phyloP scores from a whole-genome alignment of 2,113 vertebrate species.

The Engraulis encrasicolus region DNA sequence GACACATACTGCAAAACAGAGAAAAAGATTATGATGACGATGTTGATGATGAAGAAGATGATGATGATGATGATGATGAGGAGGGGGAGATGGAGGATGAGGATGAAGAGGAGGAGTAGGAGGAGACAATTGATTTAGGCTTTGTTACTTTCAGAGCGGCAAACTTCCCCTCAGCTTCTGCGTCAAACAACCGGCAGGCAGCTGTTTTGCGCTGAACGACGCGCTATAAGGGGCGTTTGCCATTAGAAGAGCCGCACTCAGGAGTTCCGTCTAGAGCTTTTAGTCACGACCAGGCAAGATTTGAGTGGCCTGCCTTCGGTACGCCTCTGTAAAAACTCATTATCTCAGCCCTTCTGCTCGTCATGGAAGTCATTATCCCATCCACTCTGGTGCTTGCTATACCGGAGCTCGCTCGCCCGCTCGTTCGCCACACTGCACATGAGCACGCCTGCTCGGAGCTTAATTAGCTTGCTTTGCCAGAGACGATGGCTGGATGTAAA shows the following conservation, averaged over 20 bases:
- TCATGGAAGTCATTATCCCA: conserved; percentile 79
- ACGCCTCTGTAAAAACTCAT: conserved; percentile 78
- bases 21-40: no score
- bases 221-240: not conserved
- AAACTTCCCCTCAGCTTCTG: not conserved
- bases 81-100: no score
- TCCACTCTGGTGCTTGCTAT: conserved; percentile 67
- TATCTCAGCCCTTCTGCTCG: conserved; percentile 77
- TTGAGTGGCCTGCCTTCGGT: conserved; percentile 58
- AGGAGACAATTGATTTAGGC: not conserved
- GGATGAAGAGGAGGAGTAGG: no score
- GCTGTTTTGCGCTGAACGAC: not conserved
- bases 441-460: conserved; percentile 71
- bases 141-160: not conserved
- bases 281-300: conserved; percentile 66
- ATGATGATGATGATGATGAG: no score
- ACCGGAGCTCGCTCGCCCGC: no score
- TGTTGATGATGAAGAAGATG: no score
- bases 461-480: conserved; percentile 75
- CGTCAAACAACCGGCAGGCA: not conserved
- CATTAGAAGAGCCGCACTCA: conserved; percentile 45
- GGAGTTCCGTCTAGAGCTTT: conserved; percentile 63
- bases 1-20: not conserved
- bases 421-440: conserved; percentile 56
- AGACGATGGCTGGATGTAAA: conserved; percentile 61